These are phyloP conservation scores for Gadopsis marmoratus DNA, from an alignment of 2,797 vertebrate species.

Conservation along the genomic window DNA sequence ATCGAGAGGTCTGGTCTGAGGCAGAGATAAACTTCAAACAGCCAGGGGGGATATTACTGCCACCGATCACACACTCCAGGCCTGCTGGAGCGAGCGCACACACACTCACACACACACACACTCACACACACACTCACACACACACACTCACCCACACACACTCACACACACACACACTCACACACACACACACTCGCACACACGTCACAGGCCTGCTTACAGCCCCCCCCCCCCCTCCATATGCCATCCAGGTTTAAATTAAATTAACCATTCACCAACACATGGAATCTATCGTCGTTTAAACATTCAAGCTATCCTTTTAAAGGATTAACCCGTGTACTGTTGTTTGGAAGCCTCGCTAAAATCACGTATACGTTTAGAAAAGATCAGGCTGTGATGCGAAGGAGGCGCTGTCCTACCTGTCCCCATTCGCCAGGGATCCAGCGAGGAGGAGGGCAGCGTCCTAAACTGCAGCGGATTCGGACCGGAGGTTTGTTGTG, in stretches of 20 bases:
- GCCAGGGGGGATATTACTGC: constrained; percentile 63
- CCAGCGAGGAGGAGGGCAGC: constrained; percentile 97
- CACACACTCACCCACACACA: too few relatives aligned
- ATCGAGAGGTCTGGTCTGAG: constrained; percentile 64
- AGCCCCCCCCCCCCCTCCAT: constrained; percentile 75
- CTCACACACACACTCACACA: constrained; percentile 46
- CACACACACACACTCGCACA: constrained; percentile 53
- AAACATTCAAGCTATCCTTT: constrained; percentile 41
- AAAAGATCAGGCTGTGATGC: background rate
- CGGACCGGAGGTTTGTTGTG: constrained; percentile 93
- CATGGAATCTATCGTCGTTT: constrained; percentile 42
- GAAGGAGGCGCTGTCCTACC: constrained; percentile 79
- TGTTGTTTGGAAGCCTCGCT: constrained; percentile 1
- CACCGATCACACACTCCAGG: constrained; percentile 72
- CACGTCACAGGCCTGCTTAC: constrained; percentile 70
- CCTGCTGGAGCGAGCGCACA: constrained; percentile 43
- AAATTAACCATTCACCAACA: constrained; percentile 71
- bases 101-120: constrained; percentile 53
- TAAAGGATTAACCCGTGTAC: constrained; percentile 25
- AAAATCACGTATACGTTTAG: background rate
- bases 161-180: constrained; percentile 30
- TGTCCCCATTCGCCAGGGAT: constrained; percentile 98
- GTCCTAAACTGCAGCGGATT: constrained; percentile 94
- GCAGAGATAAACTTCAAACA: constrained; percentile 83
- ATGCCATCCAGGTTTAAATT: constrained; percentile 83